Conservation (phyloP, 2,888 invertebrate genomes). For the Cyrtodaria siliqua region DNA sequence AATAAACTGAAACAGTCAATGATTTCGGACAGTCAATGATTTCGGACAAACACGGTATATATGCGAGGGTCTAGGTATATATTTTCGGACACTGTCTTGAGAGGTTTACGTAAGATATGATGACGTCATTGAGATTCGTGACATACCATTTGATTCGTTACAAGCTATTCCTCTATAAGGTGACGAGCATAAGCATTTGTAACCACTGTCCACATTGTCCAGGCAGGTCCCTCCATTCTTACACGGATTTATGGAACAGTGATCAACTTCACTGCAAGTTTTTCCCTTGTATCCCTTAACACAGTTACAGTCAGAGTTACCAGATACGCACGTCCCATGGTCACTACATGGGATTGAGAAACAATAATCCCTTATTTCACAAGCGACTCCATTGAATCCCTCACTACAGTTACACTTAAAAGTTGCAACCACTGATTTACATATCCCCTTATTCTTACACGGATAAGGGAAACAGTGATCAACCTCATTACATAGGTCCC, state of each 20-base stretch:
- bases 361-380: too few species aligned
- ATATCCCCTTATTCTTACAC: constrained; percentile 18
- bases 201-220: constrained; percentile 1
- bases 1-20: too few species aligned
- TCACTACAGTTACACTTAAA: too few species aligned
- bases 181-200: constrained; percentile 22
- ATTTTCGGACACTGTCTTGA: too few species aligned
- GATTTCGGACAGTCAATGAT: too few species aligned
- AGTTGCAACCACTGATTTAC: not conserved
- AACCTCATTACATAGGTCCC: too few species aligned
- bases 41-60: too few species aligned
- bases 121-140: too few species aligned
- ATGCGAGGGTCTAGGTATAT: too few species aligned
- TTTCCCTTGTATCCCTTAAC: not conserved
- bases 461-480: constrained; percentile 11
- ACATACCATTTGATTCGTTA: constrained; percentile 29
- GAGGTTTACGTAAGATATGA: too few species aligned
- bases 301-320: not conserved
- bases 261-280: constrained; percentile 3
- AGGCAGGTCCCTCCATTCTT: constrained; percentile 40
- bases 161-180: constrained; percentile 26
- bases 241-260: constrained; percentile 13
- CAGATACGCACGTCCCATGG: not conserved
- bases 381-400: too few species aligned
- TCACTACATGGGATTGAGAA: too few species aligned